Evolutionary conservation across 2,113 vertebrate species (phyloP).

Genomic region (Triplophysa tibetana): DNA sequence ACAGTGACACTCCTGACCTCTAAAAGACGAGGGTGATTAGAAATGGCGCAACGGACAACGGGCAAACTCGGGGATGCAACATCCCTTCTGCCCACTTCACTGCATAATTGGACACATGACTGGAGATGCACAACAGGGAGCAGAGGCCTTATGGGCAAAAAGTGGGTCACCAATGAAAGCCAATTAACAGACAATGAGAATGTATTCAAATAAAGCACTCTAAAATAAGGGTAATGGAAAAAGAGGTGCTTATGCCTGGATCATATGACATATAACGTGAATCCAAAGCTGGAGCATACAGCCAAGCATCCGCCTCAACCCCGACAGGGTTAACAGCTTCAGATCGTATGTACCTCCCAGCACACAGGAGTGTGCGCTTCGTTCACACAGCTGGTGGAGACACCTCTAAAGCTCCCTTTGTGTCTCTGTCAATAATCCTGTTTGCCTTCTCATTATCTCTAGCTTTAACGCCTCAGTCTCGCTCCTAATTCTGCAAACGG

Average conservation of each 20-base stretch:
- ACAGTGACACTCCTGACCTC: conserved; percentile 35
- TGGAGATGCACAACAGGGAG: conserved; percentile 55
- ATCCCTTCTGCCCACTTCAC: conserved; percentile 15
- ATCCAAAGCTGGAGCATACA: background rate
- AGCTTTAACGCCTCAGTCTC: conserved; percentile 75
- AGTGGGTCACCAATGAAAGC: conserved; percentile 64
- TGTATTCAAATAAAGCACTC: conserved; percentile 44
- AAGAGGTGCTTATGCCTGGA: conserved; percentile 25
- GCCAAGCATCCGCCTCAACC: background rate
- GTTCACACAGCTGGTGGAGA: conserved; percentile 75
- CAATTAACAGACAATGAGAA: conserved; percentile 55
- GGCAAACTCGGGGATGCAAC: conserved; percentile 21
- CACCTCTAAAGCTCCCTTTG: conserved; percentile 81
- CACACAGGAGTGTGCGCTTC: conserved; percentile 61
- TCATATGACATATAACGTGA: conserved; percentile 15
- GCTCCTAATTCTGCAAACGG: conserved; percentile 74
- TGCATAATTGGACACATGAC: conserved; percentile 55
- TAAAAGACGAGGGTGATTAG: conserved; percentile 42
- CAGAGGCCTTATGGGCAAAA: conserved; percentile 51
- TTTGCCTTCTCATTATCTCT: conserved; percentile 77
- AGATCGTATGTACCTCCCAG: conserved; percentile 64
- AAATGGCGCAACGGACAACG: conserved; percentile 9
- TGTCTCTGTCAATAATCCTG: conserved; percentile 79
- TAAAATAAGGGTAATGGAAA: conserved; percentile 12
- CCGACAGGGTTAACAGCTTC: conserved; percentile 52